Percentiles rank a stretch among this genome's conserved stretches.
Conservation (phyloP, 1,140 invertebrate species). For the Ridgeia piscesae region DNA sequence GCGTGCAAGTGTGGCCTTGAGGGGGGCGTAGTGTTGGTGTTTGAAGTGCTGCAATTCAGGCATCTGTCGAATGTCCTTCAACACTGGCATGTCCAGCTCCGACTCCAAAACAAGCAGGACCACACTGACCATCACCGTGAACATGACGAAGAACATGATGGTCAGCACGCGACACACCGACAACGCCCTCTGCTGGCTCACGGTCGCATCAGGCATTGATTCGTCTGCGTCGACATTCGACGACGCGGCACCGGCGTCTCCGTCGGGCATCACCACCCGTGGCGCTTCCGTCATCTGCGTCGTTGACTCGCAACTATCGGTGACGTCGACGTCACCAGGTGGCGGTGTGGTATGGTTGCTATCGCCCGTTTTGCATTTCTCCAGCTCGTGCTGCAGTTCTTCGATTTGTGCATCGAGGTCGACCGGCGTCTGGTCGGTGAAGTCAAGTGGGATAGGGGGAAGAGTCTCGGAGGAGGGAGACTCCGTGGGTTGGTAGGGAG, state of each 20-base stretch:
- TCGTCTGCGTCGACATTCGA: neutral
- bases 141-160: constrained; percentile 20
- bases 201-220: neutral
- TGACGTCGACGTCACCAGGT: constrained; percentile 1
- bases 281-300: neutral
- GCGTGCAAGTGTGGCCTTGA: constrained; percentile 7
- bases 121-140: constrained; percentile 15
- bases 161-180: constrained; percentile 16
- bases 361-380: constrained; percentile 18
- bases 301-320: neutral
- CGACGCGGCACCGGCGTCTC: neutral
- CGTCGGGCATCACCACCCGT: neutral
- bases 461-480: neutral
- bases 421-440: neutral
- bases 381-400: constrained; percentile 28
- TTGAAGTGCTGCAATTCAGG: constrained; percentile 25
- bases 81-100: constrained; percentile 15
- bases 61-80: constrained; percentile 22
- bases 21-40: constrained; percentile 23
- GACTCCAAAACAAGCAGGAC: constrained; percentile 20
- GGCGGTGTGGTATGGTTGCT: neutral
- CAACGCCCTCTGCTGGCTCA: neutral
- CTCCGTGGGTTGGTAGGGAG: neutral
- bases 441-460: constrained; percentile 15
- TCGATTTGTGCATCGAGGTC: constrained; percentile 30